These are phyloP conservation scores for Elmis aenea DNA, from an alignment of 2,888 invertebrate species.

Conservation along the genomic window DNA sequence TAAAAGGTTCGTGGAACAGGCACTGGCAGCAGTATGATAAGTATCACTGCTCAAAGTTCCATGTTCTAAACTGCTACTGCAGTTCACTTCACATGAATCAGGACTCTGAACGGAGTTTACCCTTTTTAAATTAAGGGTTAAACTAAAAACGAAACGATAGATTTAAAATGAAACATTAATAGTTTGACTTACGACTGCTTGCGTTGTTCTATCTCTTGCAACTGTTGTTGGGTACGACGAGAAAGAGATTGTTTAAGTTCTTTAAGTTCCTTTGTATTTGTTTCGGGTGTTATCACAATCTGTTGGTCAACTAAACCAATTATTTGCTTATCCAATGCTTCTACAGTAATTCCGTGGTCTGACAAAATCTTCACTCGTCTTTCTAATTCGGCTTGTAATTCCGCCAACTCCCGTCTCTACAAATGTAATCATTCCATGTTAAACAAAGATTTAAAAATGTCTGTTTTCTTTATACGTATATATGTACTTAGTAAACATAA, in stretches of 20 bases:
- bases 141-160: conserved; percentile 44
- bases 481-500: too few relatives aligned
- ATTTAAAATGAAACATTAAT: conserved; percentile 1
- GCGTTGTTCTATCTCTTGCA: conserved; percentile 49
- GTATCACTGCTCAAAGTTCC: conserved; percentile 55
- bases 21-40: conserved; percentile 67
- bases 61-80: conserved; percentile 33
- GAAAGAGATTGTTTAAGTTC: conserved; percentile 46
- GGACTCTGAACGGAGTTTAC: conserved; percentile 40
- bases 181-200: conserved; percentile 47
- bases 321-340: conserved; percentile 65
- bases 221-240: conserved; percentile 49
- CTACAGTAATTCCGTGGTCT: conserved; percentile 61
- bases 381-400: conserved; percentile 64
- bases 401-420: conserved; percentile 68
- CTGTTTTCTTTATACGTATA: too few relatives aligned
- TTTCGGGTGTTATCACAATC: too few relatives aligned
- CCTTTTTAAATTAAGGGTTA: conserved; percentile 64
- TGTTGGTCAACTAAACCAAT: conserved; percentile 56
- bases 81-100: conserved; percentile 40
- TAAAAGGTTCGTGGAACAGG: conserved; percentile 33
- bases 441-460: too few relatives aligned
- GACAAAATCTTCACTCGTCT: conserved; percentile 58
- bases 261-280: conserved; percentile 33
- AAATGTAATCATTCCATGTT: too few relatives aligned